A percentile compares a stretch with the other conserved stretches of the same genome.
phyloP scores from a whole-genome alignment of 2,888 invertebrate species.

The Boloria euphrosyne region DNA sequence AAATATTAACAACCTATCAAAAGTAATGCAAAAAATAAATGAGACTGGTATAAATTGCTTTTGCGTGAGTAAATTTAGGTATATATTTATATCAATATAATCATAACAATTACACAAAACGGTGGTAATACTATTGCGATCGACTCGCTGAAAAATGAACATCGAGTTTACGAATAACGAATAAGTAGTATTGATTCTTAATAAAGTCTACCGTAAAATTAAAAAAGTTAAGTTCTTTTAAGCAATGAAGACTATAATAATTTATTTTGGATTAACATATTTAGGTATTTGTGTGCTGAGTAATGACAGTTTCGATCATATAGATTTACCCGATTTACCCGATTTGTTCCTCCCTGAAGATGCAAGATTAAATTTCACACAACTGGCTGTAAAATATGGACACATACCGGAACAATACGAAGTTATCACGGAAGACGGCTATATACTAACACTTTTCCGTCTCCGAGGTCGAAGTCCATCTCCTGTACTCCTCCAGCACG shows the following conservation, averaged over 20 bases:
- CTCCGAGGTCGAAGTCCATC: constrained; percentile 43
- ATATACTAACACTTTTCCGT: constrained; percentile 47
- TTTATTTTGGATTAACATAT: too few species aligned
- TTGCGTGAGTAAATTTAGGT: neutral
- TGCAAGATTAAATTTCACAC: constrained; percentile 31
- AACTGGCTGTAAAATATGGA: constrained; percentile 43
- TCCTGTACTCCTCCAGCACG: constrained; percentile 48
- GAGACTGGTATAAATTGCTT: neutral
- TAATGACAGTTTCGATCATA: neutral
- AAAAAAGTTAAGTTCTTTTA: too few species aligned
- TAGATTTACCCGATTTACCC: neutral
- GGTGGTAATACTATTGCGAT: neutral
- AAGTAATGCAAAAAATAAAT: neutral
- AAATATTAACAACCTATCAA: too few species aligned
- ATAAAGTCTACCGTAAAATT: too few species aligned
- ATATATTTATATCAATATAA: constrained; percentile 3
- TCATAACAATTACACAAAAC: constrained; percentile 6
- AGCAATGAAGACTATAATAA: too few species aligned
- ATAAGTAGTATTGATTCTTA: neutral
- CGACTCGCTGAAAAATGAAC: neutral
- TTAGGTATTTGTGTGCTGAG: too few species aligned
- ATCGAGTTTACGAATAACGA: neutral
- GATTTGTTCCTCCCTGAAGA: neutral
- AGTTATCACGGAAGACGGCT: constrained; percentile 51
- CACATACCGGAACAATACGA: constrained; percentile 40